phyloP scores from a whole-genome alignment of 2,113 vertebrate species.

The Crotalus helleri region DNA sequence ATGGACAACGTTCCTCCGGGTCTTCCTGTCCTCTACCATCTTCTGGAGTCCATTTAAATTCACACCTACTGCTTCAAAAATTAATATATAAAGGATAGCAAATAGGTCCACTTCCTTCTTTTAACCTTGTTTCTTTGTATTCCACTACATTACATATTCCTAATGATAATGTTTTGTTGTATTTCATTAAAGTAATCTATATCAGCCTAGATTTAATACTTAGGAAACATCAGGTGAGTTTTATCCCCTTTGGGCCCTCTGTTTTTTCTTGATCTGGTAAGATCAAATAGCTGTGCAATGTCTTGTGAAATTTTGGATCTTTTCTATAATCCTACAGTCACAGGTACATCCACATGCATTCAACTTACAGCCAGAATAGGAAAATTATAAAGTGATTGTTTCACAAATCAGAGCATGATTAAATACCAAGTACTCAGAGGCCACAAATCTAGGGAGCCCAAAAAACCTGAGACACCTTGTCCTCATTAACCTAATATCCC shows the following conservation, averaged over 20 bases:
- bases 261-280: not conserved
- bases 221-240: not conserved
- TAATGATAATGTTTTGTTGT: not conserved
- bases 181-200: not conserved
- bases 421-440: not conserved
- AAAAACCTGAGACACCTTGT: not conserved
- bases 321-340: not conserved
- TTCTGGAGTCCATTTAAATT: no score
- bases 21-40: no score
- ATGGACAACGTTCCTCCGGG: no score
- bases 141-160: not conserved
- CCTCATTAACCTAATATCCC: not conserved
- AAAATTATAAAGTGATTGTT: not conserved
- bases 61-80: no score
- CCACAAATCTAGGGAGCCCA: not conserved
- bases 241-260: not conserved
- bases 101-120: not conserved
- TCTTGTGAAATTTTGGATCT: no score
- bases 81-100: not conserved
- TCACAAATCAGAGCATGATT: not conserved
- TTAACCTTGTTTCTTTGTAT: not conserved
- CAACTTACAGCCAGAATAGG: not conserved
- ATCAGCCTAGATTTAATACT: not conserved
- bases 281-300: no score
- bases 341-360: not conserved